Evolutionary conservation across 1,140 invertebrate genomes (phyloP).

Genomic region (Ladona fulva): DNA sequence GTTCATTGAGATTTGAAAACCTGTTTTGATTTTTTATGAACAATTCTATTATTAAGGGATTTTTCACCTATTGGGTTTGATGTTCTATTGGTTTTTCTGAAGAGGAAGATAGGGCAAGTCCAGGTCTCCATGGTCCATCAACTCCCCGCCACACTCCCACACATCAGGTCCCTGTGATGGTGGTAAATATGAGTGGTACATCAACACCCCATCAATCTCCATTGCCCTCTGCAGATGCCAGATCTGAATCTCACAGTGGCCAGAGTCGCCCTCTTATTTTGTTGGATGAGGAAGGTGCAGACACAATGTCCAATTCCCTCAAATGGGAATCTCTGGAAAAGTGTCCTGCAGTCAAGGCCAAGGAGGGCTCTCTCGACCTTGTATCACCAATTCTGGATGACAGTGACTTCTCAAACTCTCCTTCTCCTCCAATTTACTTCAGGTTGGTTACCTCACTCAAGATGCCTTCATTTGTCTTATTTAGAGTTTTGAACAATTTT

Average conservation of each 20-base stretch:
- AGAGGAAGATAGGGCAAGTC: neutral
- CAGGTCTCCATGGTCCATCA: neutral
- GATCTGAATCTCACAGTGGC: conserved; percentile 24
- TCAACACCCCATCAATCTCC: conserved; percentile 27
- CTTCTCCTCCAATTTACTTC: conserved; percentile 12
- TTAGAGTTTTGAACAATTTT: too few species aligned
- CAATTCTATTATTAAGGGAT: too few species aligned
- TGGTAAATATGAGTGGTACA: conserved; percentile 37
- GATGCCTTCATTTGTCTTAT: too few species aligned
- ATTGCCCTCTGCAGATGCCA: conserved; percentile 13
- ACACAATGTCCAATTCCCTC: conserved; percentile 32
- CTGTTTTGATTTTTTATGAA: too few species aligned
- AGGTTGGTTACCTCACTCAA: too few species aligned
- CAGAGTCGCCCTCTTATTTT: conserved; percentile 19
- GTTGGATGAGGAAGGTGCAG: neutral
- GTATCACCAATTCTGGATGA: conserved; percentile 10
- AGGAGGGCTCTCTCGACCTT: conserved; percentile 1
- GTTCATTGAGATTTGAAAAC: too few species aligned
- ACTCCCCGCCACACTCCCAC: conserved; percentile 48
- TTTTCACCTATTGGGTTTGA: too few species aligned
- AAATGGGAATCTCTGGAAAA: conserved; percentile 49
- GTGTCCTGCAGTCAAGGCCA: neutral
- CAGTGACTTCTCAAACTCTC: neutral
- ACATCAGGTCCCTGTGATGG: conserved; percentile 60
- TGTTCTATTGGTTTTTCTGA: too few species aligned